Evolutionary conservation across 2,888 invertebrate species (phyloP), one percentile per base, ranked within the genome.

Genomic region (Trachelus stipa): DNA sequence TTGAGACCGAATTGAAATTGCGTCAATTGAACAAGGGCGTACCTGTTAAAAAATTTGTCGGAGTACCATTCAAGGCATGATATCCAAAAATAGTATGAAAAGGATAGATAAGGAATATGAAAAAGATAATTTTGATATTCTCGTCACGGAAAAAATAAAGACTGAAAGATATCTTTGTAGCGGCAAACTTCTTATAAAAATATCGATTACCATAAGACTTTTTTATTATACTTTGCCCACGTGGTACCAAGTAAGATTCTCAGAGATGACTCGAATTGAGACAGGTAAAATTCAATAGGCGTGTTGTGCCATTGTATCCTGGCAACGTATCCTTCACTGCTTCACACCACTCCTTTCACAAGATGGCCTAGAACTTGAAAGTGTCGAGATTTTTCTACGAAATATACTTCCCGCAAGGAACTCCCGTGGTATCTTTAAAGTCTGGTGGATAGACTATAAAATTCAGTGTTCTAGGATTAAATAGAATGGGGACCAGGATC

Each of bases 1-100:
- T 90, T 12, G 83, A 86, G 74, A 83, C 79, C 33, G 90, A 89
- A 76, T 79, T 89, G 11, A 78, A 79, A 30, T 86, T 87, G 31
- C 84, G 86, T 31, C 76, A 86, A 12, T 71, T 82, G 30, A 84
- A 86, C 15, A 83, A 82, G 76, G 83, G 82, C 69, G 69, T 86
- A 31, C 84, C 82, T 0, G 77, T 81, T 1, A 76, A 85, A 31
- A 88, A 85, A 81, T 90, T 89, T 69, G 77, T 77, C 4, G 89
- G 88, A 12, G 68, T 85, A 33, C 87, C 88, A 11, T 89, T 88
- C 37, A 85, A 75, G 79, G 81, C 79, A 11, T 85, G 77, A 83
- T 56, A 23, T 23, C 56, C 9, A 56, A 9, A 23, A 56, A 23
- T 23, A 56, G 56, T 23, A 23, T 23, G 15, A 40, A 15, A 23